phyloP scores from a whole-genome alignment of 1,140 invertebrate species.

The Marisa cornuarietis region DNA sequence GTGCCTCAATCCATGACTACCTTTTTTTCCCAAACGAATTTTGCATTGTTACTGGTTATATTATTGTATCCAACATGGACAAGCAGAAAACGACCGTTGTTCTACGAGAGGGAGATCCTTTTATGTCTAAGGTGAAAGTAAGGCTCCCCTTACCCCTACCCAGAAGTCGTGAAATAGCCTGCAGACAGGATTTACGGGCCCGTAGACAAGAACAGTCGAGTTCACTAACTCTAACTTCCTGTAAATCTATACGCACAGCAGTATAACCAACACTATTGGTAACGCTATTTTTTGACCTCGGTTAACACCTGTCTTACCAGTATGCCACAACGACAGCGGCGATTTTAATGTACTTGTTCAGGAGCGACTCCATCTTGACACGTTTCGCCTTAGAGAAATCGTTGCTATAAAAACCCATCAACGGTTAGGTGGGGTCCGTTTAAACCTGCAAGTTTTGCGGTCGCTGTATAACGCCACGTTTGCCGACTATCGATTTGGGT shows the following conservation, averaged over 20 bases:
- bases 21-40: no score
- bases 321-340: slow-evolving; percentile 76
- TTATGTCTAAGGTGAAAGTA: not conserved
- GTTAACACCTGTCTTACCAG: slow-evolving; percentile 72
- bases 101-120: not conserved
- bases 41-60: no score
- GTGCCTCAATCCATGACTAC: no score
- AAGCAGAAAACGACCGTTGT: not conserved
- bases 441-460: not conserved
- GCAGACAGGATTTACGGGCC: not conserved
- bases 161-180: not conserved
- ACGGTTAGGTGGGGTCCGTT: not conserved
- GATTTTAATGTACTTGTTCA: slow-evolving; percentile 75
- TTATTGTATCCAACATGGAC: not conserved
- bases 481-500: not conserved
- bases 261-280: not conserved
- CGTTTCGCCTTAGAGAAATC: slow-evolving; percentile 14
- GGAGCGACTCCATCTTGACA: slow-evolving; percentile 52
- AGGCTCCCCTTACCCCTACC: not conserved
- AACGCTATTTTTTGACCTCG: not conserved
- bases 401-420: slow-evolving; percentile 4
- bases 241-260: no score
- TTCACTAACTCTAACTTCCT: no score
- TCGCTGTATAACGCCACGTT: not conserved
- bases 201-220: no score